Evolutionary conservation across 2,888 invertebrate genomes (phyloP).

Genomic region (Pseudanteris insignis): DNA sequence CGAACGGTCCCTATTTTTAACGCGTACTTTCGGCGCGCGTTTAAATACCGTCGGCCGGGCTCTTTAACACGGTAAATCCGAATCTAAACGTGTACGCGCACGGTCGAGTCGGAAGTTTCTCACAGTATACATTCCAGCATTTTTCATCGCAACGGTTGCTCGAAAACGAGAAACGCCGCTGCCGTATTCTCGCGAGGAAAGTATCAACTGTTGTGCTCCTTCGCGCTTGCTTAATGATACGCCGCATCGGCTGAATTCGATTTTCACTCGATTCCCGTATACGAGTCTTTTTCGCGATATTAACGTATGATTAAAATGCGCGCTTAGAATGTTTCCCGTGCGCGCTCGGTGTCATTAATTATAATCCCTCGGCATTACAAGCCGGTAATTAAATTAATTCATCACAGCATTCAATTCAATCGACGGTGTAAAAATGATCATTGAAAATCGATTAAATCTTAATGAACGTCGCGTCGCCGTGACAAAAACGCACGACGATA

Average conservation of each 20-base stretch:
- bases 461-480: constrained; percentile 9
- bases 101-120: too few species aligned
- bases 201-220: constrained; percentile 6
- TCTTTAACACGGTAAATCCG: too few species aligned
- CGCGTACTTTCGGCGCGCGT: constrained; percentile 20
- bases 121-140: too few species aligned
- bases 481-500: too few species aligned
- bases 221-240: constrained; percentile 3
- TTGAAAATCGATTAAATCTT: constrained; percentile 12
- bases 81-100: too few species aligned
- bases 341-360: background rate
- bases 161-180: constrained; percentile 14
- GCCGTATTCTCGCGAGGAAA: constrained; percentile 7
- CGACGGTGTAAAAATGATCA: constrained; percentile 3
- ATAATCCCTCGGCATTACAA: background rate
- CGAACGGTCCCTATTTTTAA: constrained; percentile 22
- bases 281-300: too few species aligned
- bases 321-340: background rate
- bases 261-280: background rate
- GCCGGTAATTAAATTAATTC: constrained; percentile 9
- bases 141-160: too few species aligned
- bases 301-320: too few species aligned
- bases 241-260: background rate
- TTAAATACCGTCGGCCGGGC: constrained; percentile 12
- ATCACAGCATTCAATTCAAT: background rate